phyloP scores from a whole-genome alignment of 2,888 invertebrate species.

The Mythimna lalbum region DNA sequence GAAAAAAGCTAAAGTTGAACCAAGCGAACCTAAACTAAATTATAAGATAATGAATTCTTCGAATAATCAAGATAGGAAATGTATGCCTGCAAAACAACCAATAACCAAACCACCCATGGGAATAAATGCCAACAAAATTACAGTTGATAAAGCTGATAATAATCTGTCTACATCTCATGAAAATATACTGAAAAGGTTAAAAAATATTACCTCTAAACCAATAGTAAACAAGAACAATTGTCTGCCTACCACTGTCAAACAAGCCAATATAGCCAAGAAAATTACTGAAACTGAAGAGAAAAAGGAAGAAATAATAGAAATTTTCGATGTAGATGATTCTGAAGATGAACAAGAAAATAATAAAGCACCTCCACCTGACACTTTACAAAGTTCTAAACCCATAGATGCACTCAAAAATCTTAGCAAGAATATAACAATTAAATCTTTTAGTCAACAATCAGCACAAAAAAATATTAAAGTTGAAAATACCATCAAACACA shows the following conservation, averaged over 20 bases:
- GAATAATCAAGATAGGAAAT: conserved; percentile 26
- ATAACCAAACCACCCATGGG: conserved; percentile 14
- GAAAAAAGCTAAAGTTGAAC: conserved; percentile 48
- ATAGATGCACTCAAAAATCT: conserved; percentile 73
- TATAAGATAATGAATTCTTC: conserved; percentile 17
- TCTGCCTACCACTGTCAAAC: conserved; percentile 27
- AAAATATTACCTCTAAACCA: conserved; percentile 58
- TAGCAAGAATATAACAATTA: conserved; percentile 78
- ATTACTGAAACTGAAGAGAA: conserved; percentile 61
- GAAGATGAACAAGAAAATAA: conserved; percentile 77
- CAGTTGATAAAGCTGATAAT: conserved; percentile 26
- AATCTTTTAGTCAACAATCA: conserved; percentile 66
- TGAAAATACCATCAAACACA: conserved; percentile 40
- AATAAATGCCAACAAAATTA: conserved; percentile 8
- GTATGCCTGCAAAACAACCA: conserved; percentile 2
- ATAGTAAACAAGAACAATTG: conserved; percentile 39
- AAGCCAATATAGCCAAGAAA: conserved; percentile 64
- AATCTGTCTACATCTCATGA: conserved; percentile 31
- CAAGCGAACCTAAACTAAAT: conserved; percentile 20
- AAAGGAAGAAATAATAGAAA: conserved; percentile 80
- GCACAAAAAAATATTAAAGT: conserved; percentile 43
- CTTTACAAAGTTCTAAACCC: conserved; percentile 54
- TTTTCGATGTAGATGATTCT: conserved; percentile 85
- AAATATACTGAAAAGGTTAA: conserved; percentile 44
- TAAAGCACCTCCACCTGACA: conserved; percentile 34